phyloP scores from a whole-genome alignment of 2,113 vertebrate genomes.

The Pterocles gutturalis region DNA sequence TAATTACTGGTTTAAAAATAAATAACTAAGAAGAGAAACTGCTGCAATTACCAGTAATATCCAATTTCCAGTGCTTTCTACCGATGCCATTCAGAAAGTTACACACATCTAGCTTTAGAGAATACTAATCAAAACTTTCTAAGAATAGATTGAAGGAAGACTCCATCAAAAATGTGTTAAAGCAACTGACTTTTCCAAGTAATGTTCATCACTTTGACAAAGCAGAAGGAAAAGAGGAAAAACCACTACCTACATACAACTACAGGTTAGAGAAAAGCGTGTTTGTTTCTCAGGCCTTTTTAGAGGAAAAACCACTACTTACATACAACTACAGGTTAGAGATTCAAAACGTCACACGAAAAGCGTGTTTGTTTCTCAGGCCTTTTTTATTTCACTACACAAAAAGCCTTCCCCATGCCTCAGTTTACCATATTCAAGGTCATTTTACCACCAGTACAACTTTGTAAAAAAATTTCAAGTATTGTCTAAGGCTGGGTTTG shows the following conservation, averaged over 20 bases:
- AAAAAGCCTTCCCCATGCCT: not conserved
- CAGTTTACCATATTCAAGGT: conserved; percentile 71
- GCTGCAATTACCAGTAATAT: not conserved
- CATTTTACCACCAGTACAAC: conserved; percentile 48
- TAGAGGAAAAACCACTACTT: not conserved
- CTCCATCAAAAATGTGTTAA: not conserved
- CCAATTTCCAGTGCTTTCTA: conserved; percentile 5
- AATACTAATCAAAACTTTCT: not conserved
- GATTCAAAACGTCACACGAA: not conserved
- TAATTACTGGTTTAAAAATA: not conserved
- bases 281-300: not conserved
- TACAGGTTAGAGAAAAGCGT: not conserved
- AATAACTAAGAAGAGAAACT: not conserved
- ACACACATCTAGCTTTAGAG: not conserved
- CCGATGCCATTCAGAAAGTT: not conserved
- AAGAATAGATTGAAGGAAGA: not conserved
- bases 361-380: not conserved
- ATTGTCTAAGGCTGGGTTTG: conserved; percentile 36
- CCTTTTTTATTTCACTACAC: not conserved
- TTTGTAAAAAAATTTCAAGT: not conserved
- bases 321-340: not conserved
- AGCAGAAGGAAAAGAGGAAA: not conserved
- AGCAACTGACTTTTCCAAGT: not conserved
- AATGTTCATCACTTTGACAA: not conserved
- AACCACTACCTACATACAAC: not conserved